Evolutionary conservation across 2,113 vertebrate genomes (phyloP), one percentile per base, ranked within the genome.

Genomic region (Paradoxurus hermaphroditus): DNA sequence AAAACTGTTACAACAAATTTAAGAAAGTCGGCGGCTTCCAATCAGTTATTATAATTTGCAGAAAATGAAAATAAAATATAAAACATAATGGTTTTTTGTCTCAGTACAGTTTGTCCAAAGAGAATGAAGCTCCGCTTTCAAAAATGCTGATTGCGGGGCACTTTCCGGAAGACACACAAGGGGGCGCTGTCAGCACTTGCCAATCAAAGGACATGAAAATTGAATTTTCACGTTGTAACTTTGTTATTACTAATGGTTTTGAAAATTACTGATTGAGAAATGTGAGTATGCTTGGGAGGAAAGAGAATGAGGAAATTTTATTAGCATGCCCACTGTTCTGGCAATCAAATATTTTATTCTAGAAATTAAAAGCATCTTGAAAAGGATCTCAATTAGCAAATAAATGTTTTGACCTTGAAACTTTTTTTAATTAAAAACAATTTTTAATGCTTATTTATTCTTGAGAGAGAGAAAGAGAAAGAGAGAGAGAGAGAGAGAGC

Each of bases 191-290:
- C 25, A 36, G 51, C 36, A 36, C 13, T 59, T 9, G 13, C 3
- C 10, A 44, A 31, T 1, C 11, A 10, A 93, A 63, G 3, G 7
- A 14, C 4, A 12, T 23, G 31, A 25, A 0, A 3, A 3, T 16
- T 29, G 68, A 4, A 68, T 18, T 39, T 73, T 44, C n/a, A 46
- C 18, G 63, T 53, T 94, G n/a, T 63, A 90, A 44, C 13, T 72
- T 63, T 49, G 23, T 51, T 49, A 51, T 65, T 85, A 67, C 1
- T 86, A 46, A 46, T 27, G 7, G 7, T 49, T 86, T 91, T 51
- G 59, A 46, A 95, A 95, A 92, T 62, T 31, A 86, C 67, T 70
- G 4, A 77, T 11, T 87, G 86, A 85, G 36, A 81, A 95, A 39
- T 59, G 23, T 78, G 31, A 14, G 25, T 31, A 63, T 12, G 23